Evolutionary conservation across 2,113 vertebrate genomes (phyloP), one percentile per base, ranked within the genome.

Genomic region (Theristicus caerulescens): DNA sequence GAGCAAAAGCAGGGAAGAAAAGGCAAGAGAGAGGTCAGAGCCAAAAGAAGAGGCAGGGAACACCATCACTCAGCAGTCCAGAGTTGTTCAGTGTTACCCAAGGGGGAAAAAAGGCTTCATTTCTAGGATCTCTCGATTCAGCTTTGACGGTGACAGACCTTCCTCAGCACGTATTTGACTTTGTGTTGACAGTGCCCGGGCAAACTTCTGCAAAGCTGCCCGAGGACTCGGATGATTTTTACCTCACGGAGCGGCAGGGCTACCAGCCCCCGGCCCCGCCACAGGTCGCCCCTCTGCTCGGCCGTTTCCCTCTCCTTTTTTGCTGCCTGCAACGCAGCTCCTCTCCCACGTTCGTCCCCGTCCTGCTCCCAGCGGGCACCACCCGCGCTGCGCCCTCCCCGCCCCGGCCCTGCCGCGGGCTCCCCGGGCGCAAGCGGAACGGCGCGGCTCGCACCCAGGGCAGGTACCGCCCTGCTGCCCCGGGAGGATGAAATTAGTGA

Each of bases 181-280:
- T 34, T 1, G 7, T 4, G 6, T 4, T n/a, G 49, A 10, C 24
- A n/a, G 17, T 10, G 11, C 27, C 59, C 40, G 4, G 2, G 32
- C 24, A 58, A 42, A 40, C 1, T 5, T 7, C 16, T 14, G 32
- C 54, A 42, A 29, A 79, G 22, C 61, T 38, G 24, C 65, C 9
- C 2, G 10, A 34, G 42, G 52, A 4, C n/a, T 72, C 27, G 0
- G 27, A 2, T 26, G 29, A 13, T n/a, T 57, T 67, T 10, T 27
- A 6, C 3, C 11, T 18, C 1, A 1, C 0, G 1, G 26, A 55
- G 46, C 4, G 5, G 44, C 46, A 32, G 62, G 27, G 19, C 40
- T 5, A 5, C n/a, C 46, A 52, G 46, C 46, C 47, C 52, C 61
- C 21, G 19, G 67, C 24, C 58, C 29, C 5, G 2, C 26, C 44